Conservation (phyloP, 2,113 vertebrate genomes). For the Brienomyrus longianalis region DNA sequence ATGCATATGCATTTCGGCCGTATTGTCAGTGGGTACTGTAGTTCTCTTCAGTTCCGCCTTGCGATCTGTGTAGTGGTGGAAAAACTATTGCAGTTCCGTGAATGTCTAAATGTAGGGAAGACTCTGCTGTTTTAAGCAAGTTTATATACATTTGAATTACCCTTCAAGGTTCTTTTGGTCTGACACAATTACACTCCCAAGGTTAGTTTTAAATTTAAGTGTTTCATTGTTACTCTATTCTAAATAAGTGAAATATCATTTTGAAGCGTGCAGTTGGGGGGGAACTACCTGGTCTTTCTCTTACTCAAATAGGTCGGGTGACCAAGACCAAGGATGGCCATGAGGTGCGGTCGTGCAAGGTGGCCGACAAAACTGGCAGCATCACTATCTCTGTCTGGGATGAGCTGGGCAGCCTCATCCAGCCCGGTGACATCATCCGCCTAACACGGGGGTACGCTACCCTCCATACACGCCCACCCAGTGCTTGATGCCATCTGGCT, state of each 20-base stretch:
- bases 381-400: slow-evolving; percentile 99
- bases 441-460: slow-evolving; percentile 85
- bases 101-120: not conserved
- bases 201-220: not conserved
- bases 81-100: not conserved
- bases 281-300: not conserved
- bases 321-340: slow-evolving; percentile 98
- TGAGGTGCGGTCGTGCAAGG: slow-evolving; percentile 93
- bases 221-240: not conserved
- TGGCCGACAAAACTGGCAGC: slow-evolving; percentile 94
- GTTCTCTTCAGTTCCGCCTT: not conserved
- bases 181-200: not conserved
- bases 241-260: not conserved
- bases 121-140: not conserved
- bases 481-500: not conserved
- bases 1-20: not conserved
- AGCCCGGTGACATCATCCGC: slow-evolving; percentile 93
- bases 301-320: slow-evolving; percentile 71
- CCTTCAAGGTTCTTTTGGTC: not conserved
- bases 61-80: not conserved
- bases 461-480: not conserved
- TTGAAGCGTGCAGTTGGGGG: not conserved
- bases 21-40: not conserved
- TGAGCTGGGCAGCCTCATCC: slow-evolving; percentile 88
- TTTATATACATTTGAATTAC: not conserved